Conservation (phyloP, 2,797 vertebrate species). For the Tenualosa ilisha region DNA sequence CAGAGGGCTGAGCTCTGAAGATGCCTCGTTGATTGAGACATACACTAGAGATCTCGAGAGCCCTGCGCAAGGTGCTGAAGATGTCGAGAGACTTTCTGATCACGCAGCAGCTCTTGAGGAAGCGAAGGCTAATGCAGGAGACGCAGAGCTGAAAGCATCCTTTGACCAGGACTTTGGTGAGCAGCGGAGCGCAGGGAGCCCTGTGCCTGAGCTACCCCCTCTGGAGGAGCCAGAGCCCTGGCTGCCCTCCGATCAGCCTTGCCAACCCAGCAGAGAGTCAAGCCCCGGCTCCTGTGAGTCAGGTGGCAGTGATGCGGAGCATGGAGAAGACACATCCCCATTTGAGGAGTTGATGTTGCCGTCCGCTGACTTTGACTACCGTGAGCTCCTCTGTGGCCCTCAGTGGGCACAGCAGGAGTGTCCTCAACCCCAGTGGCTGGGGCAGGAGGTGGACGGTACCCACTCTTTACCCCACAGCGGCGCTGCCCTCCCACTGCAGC, state of each 20-base stretch:
- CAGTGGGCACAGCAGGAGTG: neutral
- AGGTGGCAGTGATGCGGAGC: neutral
- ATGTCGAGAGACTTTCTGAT: neutral
- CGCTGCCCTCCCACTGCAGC: neutral
- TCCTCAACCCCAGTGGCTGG: neutral
- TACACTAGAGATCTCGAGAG: neutral
- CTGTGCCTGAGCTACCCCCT: neutral
- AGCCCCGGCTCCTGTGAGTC: neutral
- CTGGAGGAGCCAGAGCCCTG: neutral
- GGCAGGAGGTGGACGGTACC: neutral
- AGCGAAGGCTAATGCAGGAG: too few relatives aligned
- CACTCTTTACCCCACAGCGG: neutral
- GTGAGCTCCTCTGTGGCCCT: neutral
- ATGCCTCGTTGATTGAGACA: neutral
- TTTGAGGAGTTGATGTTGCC: neutral
- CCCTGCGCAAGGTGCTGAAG: neutral
- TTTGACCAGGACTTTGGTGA: neutral
- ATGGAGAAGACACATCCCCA: neutral
- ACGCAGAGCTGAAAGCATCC: neutral
- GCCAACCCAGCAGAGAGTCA: neutral
- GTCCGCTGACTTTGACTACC: neutral
- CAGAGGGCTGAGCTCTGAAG: neutral
- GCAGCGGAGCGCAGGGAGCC: neutral
- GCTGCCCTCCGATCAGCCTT: neutral
- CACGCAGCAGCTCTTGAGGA: neutral